Evolutionary conservation across 2,797 vertebrate species (phyloP).

Genomic region (Graptemys geographica): DNA sequence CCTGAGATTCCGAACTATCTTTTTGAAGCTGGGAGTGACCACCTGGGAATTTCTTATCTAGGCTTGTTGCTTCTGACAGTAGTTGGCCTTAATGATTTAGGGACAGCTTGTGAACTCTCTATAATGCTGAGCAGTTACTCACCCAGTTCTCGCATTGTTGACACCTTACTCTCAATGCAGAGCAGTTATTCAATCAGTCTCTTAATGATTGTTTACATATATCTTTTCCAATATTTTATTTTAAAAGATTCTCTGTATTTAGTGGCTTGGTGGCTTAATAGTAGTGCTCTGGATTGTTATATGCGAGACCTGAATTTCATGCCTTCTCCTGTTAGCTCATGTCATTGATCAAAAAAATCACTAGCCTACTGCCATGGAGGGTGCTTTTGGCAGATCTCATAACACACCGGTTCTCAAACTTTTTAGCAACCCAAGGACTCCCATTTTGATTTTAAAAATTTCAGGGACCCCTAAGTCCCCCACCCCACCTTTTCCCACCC

Average conservation of each 20-base stretch:
- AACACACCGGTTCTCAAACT: not conserved
- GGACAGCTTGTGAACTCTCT: too few species aligned
- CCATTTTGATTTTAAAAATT: too few species aligned
- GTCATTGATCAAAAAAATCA: not conserved
- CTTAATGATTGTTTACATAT: slow-evolving; percentile 33
- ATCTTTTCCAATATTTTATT: slow-evolving; percentile 37
- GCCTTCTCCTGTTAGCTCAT: not conserved
- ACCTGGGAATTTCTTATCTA: not conserved
- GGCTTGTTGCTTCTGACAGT: not conserved
- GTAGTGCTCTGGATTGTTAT: not conserved
- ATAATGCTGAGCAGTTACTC: not conserved
- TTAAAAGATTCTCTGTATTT: not conserved
- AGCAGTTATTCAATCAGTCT: not conserved
- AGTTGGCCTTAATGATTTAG: not conserved
- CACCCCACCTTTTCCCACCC: too few species aligned
- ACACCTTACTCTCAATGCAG: not conserved
- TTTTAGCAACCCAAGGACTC: too few species aligned
- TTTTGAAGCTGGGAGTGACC: not conserved
- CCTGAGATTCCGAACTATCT: slow-evolving; percentile 16
- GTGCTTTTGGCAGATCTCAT: not conserved
- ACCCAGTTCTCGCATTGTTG: not conserved
- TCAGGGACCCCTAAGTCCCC: too few species aligned
- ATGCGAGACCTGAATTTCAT: slow-evolving; percentile 7
- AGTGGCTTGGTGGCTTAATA: not conserved
- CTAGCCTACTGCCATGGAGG: not conserved